Evolutionary conservation across 2,888 invertebrate genomes (phyloP), one percentile per base, ranked within the genome.

Genomic region (Drosophila prostipennis): DNA sequence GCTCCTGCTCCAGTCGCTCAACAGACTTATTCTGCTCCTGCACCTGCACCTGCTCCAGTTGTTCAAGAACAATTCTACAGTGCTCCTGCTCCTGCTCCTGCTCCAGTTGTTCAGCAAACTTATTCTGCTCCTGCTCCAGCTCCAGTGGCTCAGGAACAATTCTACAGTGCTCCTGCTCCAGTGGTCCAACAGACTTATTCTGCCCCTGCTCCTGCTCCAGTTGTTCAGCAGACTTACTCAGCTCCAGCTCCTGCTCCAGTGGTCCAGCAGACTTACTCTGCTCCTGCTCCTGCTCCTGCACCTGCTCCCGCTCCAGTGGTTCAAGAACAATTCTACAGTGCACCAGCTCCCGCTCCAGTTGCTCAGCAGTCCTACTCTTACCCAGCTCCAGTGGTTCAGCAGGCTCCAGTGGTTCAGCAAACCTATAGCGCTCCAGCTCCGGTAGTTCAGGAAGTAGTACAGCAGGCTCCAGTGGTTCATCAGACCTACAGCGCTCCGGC

Each of bases 261-360:
- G 1, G 19, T 29, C 13, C 74, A 58, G 2, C 61, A 61, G 26
- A 14, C 14, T 6, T 52, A 46, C 6, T 46, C 55, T 1, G 58
- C 54, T 57, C 13, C 72, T 6, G 57, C 52, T 10, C 51, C 55
- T 1, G 58, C 54, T 57, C 13, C 72, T 1, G 65, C 23, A 4
- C 48, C 55, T 1, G 58, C 54, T 57, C 13, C 72, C 1, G 65
- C 23, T 3, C 48, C 74, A 0, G 64, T 42, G 3, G 53, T 64
- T 2, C 70, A 77, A 19, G 53, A 72, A 36, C 65, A 59, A 11
- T 49, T 42, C 14, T 70, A 67, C 37, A 54, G n/a, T 0, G 71
- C 77, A 34, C 76, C 43, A 2, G 45, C 45, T n/a, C 43, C 56
- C 19, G 46, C 54, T 55, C n/a, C 77, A 8, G 72, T 65, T 19